Evolutionary conservation across 1,140 invertebrate genomes (phyloP).

Genomic region (Ctenoplectra terminalis): DNA sequence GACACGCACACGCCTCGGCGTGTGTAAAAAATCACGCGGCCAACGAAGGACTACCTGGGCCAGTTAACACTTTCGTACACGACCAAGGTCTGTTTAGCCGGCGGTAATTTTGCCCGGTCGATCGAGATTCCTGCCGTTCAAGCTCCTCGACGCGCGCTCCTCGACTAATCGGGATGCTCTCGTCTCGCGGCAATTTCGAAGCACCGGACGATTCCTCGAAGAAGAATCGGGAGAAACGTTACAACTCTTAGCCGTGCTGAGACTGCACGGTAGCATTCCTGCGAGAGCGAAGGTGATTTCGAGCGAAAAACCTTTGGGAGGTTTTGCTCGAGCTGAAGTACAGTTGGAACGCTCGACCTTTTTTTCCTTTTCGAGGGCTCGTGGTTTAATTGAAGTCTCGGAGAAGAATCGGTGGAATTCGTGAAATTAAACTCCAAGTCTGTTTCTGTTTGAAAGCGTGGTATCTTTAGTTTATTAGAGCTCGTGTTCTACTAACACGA

Average conservation of each 20-base stretch:
- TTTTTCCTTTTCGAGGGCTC: not conserved
- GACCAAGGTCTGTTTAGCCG: constrained; percentile 35
- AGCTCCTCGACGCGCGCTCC: not conserved
- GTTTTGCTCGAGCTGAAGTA: too few species aligned
- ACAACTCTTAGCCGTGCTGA: too few species aligned
- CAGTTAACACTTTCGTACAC: constrained; percentile 39
- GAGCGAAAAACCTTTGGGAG: too few species aligned
- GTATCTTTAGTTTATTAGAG: too few species aligned
- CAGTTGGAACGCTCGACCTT: not conserved
- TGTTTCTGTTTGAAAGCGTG: not conserved
- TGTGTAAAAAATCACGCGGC: constrained; percentile 38
- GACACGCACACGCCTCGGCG: constrained; percentile 8
- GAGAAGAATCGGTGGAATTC: not conserved
- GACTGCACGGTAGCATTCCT: constrained; percentile 29
- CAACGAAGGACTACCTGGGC: constrained; percentile 6
- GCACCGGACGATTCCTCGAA: constrained; percentile 8
- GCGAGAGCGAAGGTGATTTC: too few species aligned
- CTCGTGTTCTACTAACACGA: too few species aligned
- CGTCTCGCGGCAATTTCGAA: constrained; percentile 20
- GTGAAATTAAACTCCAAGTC: not conserved
- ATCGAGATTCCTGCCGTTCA: constrained; percentile 37
- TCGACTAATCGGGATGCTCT: constrained; percentile 27
- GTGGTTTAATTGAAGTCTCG: not conserved
- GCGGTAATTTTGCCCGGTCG: constrained; percentile 28
- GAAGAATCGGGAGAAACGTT: not conserved